Conservation (phyloP, 2,888 invertebrate species). For the Notodonta ziczac region DNA sequence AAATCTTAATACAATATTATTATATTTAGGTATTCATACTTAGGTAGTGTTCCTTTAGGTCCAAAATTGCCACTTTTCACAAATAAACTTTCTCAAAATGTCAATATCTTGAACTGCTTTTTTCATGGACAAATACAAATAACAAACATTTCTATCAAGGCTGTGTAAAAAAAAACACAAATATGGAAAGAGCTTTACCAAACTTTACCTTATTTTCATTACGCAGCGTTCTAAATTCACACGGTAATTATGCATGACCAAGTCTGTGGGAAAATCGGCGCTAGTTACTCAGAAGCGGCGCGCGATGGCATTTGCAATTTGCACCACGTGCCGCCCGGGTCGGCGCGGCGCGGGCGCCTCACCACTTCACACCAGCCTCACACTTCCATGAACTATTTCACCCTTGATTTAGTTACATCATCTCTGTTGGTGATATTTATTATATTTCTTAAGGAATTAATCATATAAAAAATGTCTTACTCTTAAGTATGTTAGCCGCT, state of each 20-base stretch:
- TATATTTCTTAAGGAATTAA: background rate
- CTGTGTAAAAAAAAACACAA: too few relatives aligned
- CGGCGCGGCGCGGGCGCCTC: constrained; percentile 28
- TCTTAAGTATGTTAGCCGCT: too few relatives aligned
- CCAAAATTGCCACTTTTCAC: too few relatives aligned
- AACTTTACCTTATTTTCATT: background rate
- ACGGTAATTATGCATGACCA: constrained; percentile 24
- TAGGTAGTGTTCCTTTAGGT: too few relatives aligned
- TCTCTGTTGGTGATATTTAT: background rate
- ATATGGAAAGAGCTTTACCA: too few relatives aligned
- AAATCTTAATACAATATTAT: too few relatives aligned
- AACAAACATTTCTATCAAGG: too few relatives aligned
- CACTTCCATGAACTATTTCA: constrained; percentile 52
- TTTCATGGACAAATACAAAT: too few relatives aligned
- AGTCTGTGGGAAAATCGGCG: constrained; percentile 30
- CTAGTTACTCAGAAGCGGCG: constrained; percentile 17
- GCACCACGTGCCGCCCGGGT: constrained; percentile 47
- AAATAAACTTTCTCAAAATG: too few relatives aligned
- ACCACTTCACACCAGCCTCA: constrained; percentile 52
- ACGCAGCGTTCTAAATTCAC: background rate
- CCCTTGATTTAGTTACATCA: constrained; percentile 17
- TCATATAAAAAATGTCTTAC: too few relatives aligned
- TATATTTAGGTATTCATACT: too few relatives aligned
- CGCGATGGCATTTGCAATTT: constrained; percentile 59
- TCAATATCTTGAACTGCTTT: too few relatives aligned